phyloP scores from a whole-genome alignment of 2,888 invertebrate genomes.

The Muschampia staudingeri region DNA sequence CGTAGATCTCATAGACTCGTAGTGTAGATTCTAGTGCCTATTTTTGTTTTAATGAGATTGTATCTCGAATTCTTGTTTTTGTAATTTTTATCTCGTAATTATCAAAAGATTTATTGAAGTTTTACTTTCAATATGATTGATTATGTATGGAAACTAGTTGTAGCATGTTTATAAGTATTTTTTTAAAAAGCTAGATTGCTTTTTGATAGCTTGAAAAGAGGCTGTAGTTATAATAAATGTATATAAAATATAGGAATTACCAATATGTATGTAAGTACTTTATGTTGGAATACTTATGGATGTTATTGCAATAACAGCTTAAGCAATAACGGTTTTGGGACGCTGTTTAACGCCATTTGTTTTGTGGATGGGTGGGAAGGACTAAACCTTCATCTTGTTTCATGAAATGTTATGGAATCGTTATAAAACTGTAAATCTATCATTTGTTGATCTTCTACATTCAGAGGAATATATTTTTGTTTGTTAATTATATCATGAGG shows the following conservation, averaged over 20 bases:
- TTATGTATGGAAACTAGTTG: constrained; percentile 26
- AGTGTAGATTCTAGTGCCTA: background rate
- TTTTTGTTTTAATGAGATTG: constrained; percentile 33
- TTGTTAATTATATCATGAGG: constrained; percentile 19
- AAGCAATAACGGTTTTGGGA: constrained; percentile 47
- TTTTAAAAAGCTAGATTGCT: constrained; percentile 27
- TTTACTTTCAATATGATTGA: constrained; percentile 3
- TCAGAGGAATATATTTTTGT: constrained; percentile 25
- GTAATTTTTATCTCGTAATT: constrained; percentile 6
- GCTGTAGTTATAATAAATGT: constrained; percentile 23
- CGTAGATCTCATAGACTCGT: constrained; percentile 35
- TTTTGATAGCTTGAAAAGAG: constrained; percentile 32
- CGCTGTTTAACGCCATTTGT: constrained; percentile 33
- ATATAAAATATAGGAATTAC: constrained; percentile 12
- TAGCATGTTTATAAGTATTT: constrained; percentile 34
- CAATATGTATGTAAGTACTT: background rate
- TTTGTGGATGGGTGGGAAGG: constrained; percentile 31
- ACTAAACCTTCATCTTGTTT: constrained; percentile 41
- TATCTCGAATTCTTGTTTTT: constrained; percentile 44
- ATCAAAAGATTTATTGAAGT: constrained; percentile 3
- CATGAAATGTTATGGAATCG: constrained; percentile 17
- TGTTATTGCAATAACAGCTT: constrained; percentile 32
- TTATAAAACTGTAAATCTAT: constrained; percentile 14
- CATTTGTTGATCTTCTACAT: background rate
- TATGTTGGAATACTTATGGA: background rate